phyloP scores from a whole-genome alignment of 2,888 invertebrate species.

The Epicampocera succincta region DNA sequence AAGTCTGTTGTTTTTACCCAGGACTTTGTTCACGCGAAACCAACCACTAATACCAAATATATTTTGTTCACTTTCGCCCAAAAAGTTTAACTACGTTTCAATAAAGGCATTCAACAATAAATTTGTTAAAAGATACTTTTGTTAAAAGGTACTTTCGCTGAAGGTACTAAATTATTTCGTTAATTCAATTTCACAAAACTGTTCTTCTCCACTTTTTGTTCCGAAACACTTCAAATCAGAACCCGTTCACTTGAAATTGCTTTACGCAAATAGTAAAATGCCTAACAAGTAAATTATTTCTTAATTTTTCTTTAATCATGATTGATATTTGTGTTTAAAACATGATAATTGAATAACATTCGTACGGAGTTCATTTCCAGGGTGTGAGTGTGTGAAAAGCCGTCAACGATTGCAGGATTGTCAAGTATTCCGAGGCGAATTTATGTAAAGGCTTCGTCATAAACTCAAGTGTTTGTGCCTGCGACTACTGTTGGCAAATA shows the following conservation, averaged over 20 bases:
- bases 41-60: too few relatives aligned
- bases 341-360: not conserved
- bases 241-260: not conserved
- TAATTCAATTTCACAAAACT: too few relatives aligned
- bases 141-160: too few relatives aligned
- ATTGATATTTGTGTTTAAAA: constrained; percentile 40
- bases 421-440: not conserved
- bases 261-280: not conserved
- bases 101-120: too few relatives aligned
- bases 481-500: constrained; percentile 24
- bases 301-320: constrained; percentile 39
- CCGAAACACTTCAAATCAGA: not conserved
- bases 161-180: too few relatives aligned
- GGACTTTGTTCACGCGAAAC: too few relatives aligned
- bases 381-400: not conserved
- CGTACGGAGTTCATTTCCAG: not conserved
- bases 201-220: too few relatives aligned
- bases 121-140: too few relatives aligned
- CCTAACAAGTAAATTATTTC: constrained; percentile 26
- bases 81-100: too few relatives aligned
- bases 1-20: too few relatives aligned
- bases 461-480: constrained; percentile 16
- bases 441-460: constrained; percentile 5
- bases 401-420: not conserved
- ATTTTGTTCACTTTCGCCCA: too few relatives aligned